These are phyloP conservation scores for Acholoe squamosa DNA, from an alignment of 2,888 invertebrate genomes.

Conservation along the genomic window DNA sequence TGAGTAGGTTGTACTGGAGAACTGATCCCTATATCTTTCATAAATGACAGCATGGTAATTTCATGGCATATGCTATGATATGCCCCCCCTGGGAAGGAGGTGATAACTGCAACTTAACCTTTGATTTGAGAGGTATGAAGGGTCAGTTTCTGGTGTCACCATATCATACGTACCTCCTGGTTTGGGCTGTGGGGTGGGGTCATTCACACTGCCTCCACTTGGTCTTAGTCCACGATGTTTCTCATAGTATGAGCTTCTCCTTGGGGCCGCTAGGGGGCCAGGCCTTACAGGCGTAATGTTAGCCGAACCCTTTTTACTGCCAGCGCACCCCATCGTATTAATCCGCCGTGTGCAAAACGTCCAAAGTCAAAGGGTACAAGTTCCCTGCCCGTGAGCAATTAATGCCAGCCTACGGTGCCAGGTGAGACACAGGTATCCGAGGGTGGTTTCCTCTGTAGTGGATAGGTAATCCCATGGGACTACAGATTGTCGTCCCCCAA, in stretches of 20 bases:
- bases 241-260: constrained; percentile 10
- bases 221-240: neutral
- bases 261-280: neutral
- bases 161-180: neutral
- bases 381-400: neutral
- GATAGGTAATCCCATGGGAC: too few relatives aligned
- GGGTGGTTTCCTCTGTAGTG: too few relatives aligned
- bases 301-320: neutral
- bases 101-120: too few relatives aligned
- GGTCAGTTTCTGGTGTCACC: too few relatives aligned
- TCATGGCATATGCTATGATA: too few relatives aligned
- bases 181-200: constrained; percentile 8
- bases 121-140: too few relatives aligned
- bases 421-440: too few relatives aligned
- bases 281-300: neutral
- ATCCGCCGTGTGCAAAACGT: neutral
- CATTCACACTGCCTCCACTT: neutral
- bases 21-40: too few relatives aligned
- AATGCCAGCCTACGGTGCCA: neutral
- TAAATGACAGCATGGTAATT: too few relatives aligned
- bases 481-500: too few relatives aligned
- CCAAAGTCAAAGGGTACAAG: neutral
- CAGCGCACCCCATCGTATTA: neutral
- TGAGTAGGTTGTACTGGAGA: too few relatives aligned
- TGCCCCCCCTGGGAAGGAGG: too few relatives aligned